phyloP scores from a whole-genome alignment of 2,797 vertebrate genomes.

The Borostomias antarcticus region DNA sequence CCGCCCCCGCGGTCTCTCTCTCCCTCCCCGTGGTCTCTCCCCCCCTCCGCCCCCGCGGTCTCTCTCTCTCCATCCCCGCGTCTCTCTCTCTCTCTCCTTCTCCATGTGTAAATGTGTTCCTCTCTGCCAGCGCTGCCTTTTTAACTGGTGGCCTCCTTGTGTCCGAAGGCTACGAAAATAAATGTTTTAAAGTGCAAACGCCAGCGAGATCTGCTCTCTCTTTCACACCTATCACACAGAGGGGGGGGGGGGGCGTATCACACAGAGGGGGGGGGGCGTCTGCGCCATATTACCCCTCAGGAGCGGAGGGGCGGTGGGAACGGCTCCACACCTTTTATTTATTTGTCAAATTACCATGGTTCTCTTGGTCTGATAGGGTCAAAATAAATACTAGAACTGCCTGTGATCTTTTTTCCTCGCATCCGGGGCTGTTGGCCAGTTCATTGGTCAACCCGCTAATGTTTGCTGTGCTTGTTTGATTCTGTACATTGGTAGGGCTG shows the following conservation, averaged over 20 bases:
- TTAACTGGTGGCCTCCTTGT: constrained; percentile 39
- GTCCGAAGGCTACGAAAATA: constrained; percentile 58
- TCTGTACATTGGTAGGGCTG: constrained; percentile 23
- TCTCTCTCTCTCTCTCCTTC: constrained; percentile 30
- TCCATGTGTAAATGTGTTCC: constrained; percentile 23
- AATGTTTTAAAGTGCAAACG: constrained; percentile 60
- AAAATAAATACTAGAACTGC: constrained; percentile 45
- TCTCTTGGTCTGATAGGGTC: constrained; percentile 27
- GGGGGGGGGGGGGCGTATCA: too few species aligned
- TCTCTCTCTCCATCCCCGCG: background rate
- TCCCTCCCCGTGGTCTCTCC: background rate
- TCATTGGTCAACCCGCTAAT: constrained; percentile 25
- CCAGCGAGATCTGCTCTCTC: constrained; percentile 49
- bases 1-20: too few species aligned
- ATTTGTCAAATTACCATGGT: constrained; percentile 43
- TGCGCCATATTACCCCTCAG: constrained; percentile 34
- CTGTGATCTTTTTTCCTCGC: constrained; percentile 18
- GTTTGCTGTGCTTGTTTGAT: constrained; percentile 33
- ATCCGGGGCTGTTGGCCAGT: constrained; percentile 24
- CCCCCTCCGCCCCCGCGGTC: constrained; percentile 13
- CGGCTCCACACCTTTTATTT: constrained; percentile 51
- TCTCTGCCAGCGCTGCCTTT: constrained; percentile 27
- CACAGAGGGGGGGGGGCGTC: constrained; percentile 44
- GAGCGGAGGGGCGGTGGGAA: background rate
- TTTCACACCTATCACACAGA: constrained; percentile 51